Conservation (phyloP, 2,888 invertebrate genomes). For the Chaitophorus viminalis region DNA sequence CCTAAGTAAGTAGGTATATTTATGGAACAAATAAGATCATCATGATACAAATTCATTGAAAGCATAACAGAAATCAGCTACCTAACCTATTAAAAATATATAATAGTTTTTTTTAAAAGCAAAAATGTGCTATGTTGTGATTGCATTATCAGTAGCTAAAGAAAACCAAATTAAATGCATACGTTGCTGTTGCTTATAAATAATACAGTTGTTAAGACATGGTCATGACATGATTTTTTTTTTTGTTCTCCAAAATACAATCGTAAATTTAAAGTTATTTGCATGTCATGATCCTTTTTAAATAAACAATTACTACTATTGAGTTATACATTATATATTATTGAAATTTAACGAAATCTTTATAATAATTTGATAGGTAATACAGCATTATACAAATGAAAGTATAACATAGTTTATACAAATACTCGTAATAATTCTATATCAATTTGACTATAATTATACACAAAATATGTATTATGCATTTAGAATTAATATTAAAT, state of each 20-base stretch:
- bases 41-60: not conserved
- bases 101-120: conserved; percentile 1
- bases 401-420: not conserved
- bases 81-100: no score
- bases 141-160: not conserved
- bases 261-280: conserved; percentile 51
- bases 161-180: conserved; percentile 28
- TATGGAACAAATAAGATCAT: no score
- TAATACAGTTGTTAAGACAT: conserved; percentile 39
- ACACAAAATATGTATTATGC: not conserved
- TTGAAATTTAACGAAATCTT: conserved; percentile 17
- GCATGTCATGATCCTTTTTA: conserved; percentile 13
- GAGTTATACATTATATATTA: conserved; percentile 26
- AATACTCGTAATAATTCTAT: not conserved
- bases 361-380: not conserved
- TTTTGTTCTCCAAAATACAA: conserved; percentile 36
- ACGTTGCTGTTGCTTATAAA: not conserved
- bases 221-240: conserved; percentile 48
- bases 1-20: no score
- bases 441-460: not conserved
- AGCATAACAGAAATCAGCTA: not conserved
- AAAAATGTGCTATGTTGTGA: conserved; percentile 21
- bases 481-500: not conserved
- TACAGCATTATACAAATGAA: not conserved
- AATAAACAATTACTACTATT: conserved; percentile 40